Base-by-base conservation (phyloP, 2,888 invertebrate genomes). In the Athetis lepigone region DNA sequence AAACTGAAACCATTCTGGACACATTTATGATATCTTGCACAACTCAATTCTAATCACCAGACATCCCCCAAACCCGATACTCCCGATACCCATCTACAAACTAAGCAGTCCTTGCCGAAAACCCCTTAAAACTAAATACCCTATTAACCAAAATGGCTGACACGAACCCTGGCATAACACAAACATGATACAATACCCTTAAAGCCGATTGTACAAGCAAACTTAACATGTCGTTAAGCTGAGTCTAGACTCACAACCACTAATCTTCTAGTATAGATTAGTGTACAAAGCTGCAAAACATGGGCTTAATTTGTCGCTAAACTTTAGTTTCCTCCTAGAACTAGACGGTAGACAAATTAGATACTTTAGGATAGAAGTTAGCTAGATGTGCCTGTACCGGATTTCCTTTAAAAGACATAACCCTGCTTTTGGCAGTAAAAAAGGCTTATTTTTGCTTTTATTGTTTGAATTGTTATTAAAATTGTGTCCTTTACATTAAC, bases 261-360 rank as follows among this genome's bases (percentile, higher is more conserved):
- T 75, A 87, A 86, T 87, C 82, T 71, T 79, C 77, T 75, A 78
- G 73, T 76, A 75, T 75, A 82, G 85, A 85, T 89, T 84, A 84
- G 85, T 80, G 77, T 76, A 82, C 78, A 82, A 76, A 82, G 84
- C 85, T 76, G 80, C 85, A 85, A 88, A 88, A 88, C 89, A 89
- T 82, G 82, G 78, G 84, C 84, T 87, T 85, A 87, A 88, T 87
- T 89, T 87, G 87, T 88, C 84, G 82, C 82, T 80, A 84, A 89
- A 89, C 84, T 89, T 85, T 79, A 75, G 74, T 80, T 77, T 70
- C 46, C 68, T 60, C 83, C 84, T 86, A 85, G 80, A 82, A 83
- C 84, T 86, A 85, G 80, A 83, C 81, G 76, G 82, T 67, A 85
- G 84, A 89, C 86, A 87, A 89, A 88, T 90, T 90, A 86, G 83